Evolutionary conservation across 2,113 vertebrate species (phyloP), one percentile per base, ranked within the genome.

Genomic region (Tauraco erythrolophus): DNA sequence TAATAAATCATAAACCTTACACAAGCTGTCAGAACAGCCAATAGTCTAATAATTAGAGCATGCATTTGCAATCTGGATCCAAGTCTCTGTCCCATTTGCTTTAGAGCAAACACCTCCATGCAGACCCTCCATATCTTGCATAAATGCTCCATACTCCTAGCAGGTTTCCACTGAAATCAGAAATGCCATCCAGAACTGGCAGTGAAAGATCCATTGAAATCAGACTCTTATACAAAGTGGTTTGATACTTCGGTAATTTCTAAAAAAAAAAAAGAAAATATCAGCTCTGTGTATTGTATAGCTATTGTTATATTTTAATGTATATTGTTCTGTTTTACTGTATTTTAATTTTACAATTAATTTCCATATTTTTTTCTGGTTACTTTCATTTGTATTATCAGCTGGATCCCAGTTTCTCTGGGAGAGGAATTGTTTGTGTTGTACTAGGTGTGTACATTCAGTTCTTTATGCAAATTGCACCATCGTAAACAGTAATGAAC

Each of bases 371-470:
- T 19, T 8, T 72, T 89, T 56, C 41, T n/a, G 39, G 27, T 80
- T 64, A n/a, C 13, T 84, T 74, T 24, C 3, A 33, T 65, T 69
- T 51, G 10, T 23, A 0, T 23, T 72, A 46, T 51, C 18, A 65
- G 22, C 16, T 78, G 57, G 12, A 45, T 74, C 37, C 33, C 25
- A 45, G 58, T 4, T 74, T 24, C n/a, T 66, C 37, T 16, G 28
- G 51, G 61, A 33, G 51, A 68, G 51, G 30, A 54, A 41, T 61
- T 50, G 28, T 10, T 54, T 79, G 1, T 13, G 10, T n/a, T 27
- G 3, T 11, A 16, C 6, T n/a, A n/a, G n/a, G 14, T 18, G 11
- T 5, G 4, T 31, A 23, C 1, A 0, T 16, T n/a, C 24, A 23
- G 35, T 4, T 7, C 31, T 45, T 79, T 64, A 22, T 19, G 21